Conservation (phyloP, 2,888 invertebrate species). For the Mactromeris polynyma region DNA sequence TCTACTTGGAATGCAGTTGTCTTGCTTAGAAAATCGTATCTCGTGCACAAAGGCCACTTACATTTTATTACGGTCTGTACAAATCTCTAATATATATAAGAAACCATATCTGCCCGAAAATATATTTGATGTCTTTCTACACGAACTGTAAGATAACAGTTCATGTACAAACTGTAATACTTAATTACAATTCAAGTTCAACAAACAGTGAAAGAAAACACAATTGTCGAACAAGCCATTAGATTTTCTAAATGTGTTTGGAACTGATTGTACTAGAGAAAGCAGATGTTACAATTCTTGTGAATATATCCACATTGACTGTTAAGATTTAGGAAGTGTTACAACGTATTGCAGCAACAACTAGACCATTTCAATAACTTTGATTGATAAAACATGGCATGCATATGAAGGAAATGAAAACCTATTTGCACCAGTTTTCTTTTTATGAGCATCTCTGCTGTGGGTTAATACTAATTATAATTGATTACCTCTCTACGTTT, state of each 20-base stretch:
- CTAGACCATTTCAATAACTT: not conserved
- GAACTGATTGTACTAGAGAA: too few relatives aligned
- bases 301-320: too few relatives aligned
- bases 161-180: too few relatives aligned
- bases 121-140: not conserved
- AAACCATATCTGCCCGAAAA: not conserved
- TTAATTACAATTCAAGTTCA: too few relatives aligned
- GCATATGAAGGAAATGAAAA: not conserved
- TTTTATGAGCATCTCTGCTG: not conserved
- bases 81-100: not conserved
- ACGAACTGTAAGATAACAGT: too few relatives aligned
- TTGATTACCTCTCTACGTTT: not conserved
- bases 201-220: too few relatives aligned
- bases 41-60: not conserved
- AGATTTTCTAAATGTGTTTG: too few relatives aligned
- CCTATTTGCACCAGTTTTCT: not conserved
- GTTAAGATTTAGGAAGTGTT: too few relatives aligned
- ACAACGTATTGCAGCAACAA: not conserved
- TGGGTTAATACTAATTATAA: not conserved
- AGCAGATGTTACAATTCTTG: too few relatives aligned
- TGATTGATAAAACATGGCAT: not conserved
- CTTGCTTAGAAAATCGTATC: not conserved
- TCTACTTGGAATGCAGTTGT: not conserved
- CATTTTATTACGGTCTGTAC: not conserved
- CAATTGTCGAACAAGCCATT: too few relatives aligned